A percentile compares a stretch with the other conserved stretches of the same genome.
These are phyloP conservation scores for Rhincodon typus DNA, from an alignment of 2,797 vertebrate genomes.

Conservation along the genomic window DNA sequence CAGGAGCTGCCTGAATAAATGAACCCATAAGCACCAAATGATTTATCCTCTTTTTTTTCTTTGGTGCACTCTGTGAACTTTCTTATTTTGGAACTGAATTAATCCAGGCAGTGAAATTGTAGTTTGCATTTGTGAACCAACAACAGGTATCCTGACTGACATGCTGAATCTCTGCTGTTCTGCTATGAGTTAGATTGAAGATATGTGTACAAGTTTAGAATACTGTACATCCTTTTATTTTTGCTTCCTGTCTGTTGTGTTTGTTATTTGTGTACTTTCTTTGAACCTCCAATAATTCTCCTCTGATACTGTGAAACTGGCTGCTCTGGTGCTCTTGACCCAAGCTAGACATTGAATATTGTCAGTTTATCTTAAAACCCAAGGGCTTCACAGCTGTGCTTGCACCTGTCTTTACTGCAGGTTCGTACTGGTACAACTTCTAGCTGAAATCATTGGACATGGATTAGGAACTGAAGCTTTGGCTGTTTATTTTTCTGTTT, in stretches of 20 bases:
- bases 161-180: not conserved
- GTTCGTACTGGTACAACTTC: not conserved
- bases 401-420: not conserved
- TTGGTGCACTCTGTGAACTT: not conserved
- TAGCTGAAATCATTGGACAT: not conserved
- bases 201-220: not conserved
- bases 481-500: not conserved
- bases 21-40: constrained; percentile 18
- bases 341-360: not conserved
- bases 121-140: not conserved
- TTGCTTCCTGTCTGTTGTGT: not conserved
- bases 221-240: constrained; percentile 10
- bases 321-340: not conserved
- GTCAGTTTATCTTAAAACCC: not conserved
- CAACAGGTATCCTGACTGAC: not conserved
- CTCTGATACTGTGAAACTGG: not conserved
- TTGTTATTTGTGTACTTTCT: not conserved
- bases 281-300: not conserved
- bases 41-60: constrained; percentile 14
- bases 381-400: not conserved
- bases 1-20: constrained; percentile 23
- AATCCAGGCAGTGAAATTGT: constrained; percentile 26
- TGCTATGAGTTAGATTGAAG: not conserved
- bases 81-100: constrained; percentile 23
- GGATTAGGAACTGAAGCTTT: not conserved